These are phyloP conservation scores for Anhinga rufa DNA, from an alignment of 2,113 vertebrate species.

Conservation along the genomic window DNA sequence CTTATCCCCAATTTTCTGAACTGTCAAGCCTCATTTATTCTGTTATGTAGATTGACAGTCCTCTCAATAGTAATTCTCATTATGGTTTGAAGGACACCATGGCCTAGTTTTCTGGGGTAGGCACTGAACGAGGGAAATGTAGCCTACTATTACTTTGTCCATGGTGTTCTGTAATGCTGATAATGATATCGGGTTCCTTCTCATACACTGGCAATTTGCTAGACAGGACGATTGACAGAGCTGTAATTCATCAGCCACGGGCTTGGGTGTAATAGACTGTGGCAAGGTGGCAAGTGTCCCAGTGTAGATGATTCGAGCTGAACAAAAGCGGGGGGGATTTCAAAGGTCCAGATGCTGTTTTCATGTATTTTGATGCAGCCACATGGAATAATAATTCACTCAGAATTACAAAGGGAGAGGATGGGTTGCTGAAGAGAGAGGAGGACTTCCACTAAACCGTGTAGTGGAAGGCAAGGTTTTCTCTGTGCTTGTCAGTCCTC, in stretches of 20 bases:
- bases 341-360: neutral
- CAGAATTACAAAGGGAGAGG: neutral
- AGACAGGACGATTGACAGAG: neutral
- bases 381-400: neutral
- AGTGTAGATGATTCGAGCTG: neutral
- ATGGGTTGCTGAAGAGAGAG: neutral
- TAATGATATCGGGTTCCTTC: neutral
- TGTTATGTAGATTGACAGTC: neutral
- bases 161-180: neutral
- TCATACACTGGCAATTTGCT: neutral
- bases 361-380: neutral
- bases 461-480: neutral
- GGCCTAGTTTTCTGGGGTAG: conserved; percentile 8
- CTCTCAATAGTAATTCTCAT: conserved; percentile 15
- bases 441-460: neutral
- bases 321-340: neutral
- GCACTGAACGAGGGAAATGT: neutral
- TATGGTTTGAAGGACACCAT: conserved; percentile 35
- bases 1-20: conserved; percentile 43
- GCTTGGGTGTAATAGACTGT: neutral
- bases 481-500: neutral
- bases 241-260: conserved; percentile 5
- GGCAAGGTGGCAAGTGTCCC: neutral
- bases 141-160: neutral
- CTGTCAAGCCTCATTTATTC: conserved; percentile 45